Evolutionary conservation across 2,888 invertebrate genomes (phyloP).

Genomic region (Ryuthela nishihirai): DNA sequence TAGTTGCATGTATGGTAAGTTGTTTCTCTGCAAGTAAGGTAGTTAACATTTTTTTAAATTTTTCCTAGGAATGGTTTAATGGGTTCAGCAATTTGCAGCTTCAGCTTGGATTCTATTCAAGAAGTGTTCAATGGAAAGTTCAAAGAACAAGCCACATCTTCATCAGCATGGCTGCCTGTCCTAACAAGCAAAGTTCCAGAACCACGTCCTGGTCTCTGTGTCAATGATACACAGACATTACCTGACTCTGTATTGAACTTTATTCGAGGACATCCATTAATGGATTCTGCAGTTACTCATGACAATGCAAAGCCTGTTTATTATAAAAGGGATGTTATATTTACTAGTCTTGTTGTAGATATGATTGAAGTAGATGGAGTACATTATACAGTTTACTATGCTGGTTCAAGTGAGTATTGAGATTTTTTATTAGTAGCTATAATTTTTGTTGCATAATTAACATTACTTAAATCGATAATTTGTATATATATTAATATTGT

Average conservation of each 20-base stretch:
- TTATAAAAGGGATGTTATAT: conserved; percentile 86
- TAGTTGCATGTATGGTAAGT: too few species aligned
- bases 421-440: too few species aligned
- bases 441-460: too few species aligned
- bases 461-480: too few species aligned
- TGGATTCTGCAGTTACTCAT: conserved; percentile 94
- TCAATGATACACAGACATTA: conserved; percentile 85
- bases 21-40: too few species aligned
- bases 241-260: conserved; percentile 86
- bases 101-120: conserved; percentile 83
- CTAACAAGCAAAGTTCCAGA: conserved; percentile 85
- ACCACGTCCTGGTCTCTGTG: conserved; percentile 90
- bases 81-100: conserved; percentile 97
- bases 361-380: conserved; percentile 70
- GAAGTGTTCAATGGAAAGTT: conserved; percentile 84
- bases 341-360: conserved; percentile 88
- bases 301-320: conserved; percentile 90
- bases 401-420: conserved; percentile 81
- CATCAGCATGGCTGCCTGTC: conserved; percentile 86
- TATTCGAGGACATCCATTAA: conserved; percentile 92
- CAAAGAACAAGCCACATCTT: conserved; percentile 91
- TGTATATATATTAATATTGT: too few species aligned
- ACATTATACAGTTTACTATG: conserved; percentile 86
- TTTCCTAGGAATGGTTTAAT: conserved; percentile 83
- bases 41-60: too few species aligned